phyloP scores from a whole-genome alignment of 2,797 vertebrate genomes.

The Menidia menidia region DNA sequence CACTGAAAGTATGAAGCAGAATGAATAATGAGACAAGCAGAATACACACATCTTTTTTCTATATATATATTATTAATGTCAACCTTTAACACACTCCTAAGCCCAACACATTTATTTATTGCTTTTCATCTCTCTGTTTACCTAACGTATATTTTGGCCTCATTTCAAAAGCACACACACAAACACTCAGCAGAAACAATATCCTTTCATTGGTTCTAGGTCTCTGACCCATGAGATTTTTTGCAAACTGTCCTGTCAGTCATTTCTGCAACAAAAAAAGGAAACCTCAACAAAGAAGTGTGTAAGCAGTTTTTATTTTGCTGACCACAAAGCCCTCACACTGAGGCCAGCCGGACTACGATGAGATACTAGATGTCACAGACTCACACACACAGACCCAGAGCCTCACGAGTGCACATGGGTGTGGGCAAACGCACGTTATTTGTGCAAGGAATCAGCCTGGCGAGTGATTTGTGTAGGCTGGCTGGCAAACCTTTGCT shows the following conservation, averaged over 20 bases:
- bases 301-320: slow-evolving; percentile 76
- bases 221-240: slow-evolving; percentile 61
- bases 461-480: not conserved
- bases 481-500: not conserved
- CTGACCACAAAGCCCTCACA: slow-evolving; percentile 70
- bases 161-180: slow-evolving; percentile 13
- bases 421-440: slow-evolving; percentile 10
- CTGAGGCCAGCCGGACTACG: slow-evolving; percentile 59
- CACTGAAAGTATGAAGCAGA: too few relatives aligned
- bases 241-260: slow-evolving; percentile 75
- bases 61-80: too few relatives aligned
- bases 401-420: slow-evolving; percentile 1
- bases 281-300: slow-evolving; percentile 62
- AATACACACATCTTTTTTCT: not conserved
- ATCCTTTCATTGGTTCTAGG: slow-evolving; percentile 52
- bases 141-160: slow-evolving; percentile 10
- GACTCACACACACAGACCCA: slow-evolving; percentile 46
- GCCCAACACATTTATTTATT: too few relatives aligned
- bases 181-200: slow-evolving; percentile 45
- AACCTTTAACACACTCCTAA: not conserved
- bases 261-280: slow-evolving; percentile 73
- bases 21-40: not conserved
- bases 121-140: slow-evolving; percentile 7
- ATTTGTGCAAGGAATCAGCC: not conserved
- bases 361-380: slow-evolving; percentile 72